Conservation (phyloP, 2,888 invertebrate genomes). For the Mesoligia furuncula region DNA sequence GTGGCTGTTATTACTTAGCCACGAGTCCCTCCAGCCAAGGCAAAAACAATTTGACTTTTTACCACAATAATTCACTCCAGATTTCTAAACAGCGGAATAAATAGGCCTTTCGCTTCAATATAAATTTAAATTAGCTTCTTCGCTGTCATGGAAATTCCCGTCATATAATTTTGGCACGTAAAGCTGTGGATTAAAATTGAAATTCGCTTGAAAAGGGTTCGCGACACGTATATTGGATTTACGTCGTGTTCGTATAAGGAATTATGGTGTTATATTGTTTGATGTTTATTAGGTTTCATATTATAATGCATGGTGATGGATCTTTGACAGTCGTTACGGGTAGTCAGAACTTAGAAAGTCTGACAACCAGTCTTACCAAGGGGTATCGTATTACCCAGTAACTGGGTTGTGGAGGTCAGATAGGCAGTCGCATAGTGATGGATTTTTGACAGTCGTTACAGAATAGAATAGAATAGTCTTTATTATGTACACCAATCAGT, state of each 20-base stretch:
- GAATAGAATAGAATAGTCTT: too few relatives aligned
- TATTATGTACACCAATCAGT: too few relatives aligned
- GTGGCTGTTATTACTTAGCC: too few relatives aligned
- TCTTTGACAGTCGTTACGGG: too few relatives aligned
- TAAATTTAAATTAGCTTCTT: conserved; percentile 59
- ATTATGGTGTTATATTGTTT: conserved; percentile 54
- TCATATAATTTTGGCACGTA: conserved; percentile 43
- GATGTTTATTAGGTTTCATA: conserved; percentile 48
- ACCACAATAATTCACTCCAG: conserved; percentile 9
- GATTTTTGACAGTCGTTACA: too few relatives aligned
- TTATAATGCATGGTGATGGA: conserved; percentile 1
- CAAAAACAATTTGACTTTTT: conserved; percentile 8
- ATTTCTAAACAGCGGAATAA: conserved; percentile 37
- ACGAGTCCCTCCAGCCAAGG: too few relatives aligned
- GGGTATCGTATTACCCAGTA: too few relatives aligned
- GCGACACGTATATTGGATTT: conserved; percentile 55
- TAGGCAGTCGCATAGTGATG: too few relatives aligned
- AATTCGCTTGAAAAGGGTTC: conserved; percentile 26
- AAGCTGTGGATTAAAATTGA: conserved; percentile 41
- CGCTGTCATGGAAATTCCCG: conserved; percentile 20
- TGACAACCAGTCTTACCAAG: too few relatives aligned
- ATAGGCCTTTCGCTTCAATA: conserved; percentile 45
- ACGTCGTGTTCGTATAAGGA: conserved; percentile 36
- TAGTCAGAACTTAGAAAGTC: too few relatives aligned
- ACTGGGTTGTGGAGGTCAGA: too few relatives aligned